Base-by-base conservation (phyloP, 2,888 invertebrate species). In the Ecliptopera silaceata region DNA sequence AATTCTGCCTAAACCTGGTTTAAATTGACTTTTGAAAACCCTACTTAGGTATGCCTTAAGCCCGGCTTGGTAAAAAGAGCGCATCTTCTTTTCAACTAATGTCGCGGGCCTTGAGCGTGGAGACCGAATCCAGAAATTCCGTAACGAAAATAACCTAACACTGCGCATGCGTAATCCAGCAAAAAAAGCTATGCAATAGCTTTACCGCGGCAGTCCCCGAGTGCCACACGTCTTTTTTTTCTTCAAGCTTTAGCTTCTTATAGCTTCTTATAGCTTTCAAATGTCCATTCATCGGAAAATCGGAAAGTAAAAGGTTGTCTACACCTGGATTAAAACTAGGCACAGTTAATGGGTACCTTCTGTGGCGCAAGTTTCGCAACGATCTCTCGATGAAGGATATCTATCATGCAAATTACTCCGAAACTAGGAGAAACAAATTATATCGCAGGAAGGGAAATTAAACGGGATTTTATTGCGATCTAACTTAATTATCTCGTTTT, bases 281-380 rank as follows among this genome's bases (percentile, higher is more conserved):
- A n/a, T n/a, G 26, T 26, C 26, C 3, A 12, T 2, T 5, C 8
- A 15, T 36, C 3, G 8, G 15, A 36, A 36, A 36, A 8, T 36
- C 13, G 4, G 20, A 20, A 20, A 20, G 20, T 20, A 39, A 54
- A 54, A 47, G 41, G 54, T 54, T 54, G 36, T 29, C 29, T 12
- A 42, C 12, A 17, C 1, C 42, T 47, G 60, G 66, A 69, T 77
- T 70, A 74, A 15, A 52, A 53, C 60, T 64, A 68, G 53, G 63
- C 36, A 38, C 13, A 36, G 68, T 67, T 59, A 72, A 74, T 72
- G 71, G 51, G 53, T 66, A 56, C 63, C 67, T 42, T 58, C 56
- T 57, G 38, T 3, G 55, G 52, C 52, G 59, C 68, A 48, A 65
- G 78, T 82, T 80, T 76, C 69, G 68, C 71, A 79, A 78, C 63